Conservation (phyloP, 2,113 vertebrate genomes). For the Scophthalmus maximus region DNA sequence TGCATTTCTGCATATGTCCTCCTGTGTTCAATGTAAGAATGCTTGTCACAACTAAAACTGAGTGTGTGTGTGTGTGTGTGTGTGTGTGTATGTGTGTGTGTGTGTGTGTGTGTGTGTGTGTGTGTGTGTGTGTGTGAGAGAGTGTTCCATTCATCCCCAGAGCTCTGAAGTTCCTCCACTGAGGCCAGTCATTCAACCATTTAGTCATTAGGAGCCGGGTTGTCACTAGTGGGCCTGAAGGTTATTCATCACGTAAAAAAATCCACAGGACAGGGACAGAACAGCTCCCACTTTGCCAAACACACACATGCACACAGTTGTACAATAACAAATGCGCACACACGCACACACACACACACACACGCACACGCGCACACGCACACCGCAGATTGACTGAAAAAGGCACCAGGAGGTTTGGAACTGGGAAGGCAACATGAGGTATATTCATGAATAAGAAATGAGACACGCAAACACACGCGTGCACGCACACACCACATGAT, state of each 20-base stretch:
- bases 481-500: neutral
- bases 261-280: conserved; percentile 41
- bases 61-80: conserved; percentile 10
- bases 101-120: conserved; percentile 13
- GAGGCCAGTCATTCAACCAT: conserved; percentile 55
- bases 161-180: conserved; percentile 45
- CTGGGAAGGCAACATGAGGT: conserved; percentile 28
- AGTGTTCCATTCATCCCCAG: no score
- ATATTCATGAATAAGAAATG: conserved; percentile 1
- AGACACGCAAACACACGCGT: neutral
- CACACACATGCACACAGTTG: conserved; percentile 21
- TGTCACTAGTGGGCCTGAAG: conserved; percentile 51
- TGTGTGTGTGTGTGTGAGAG: conserved; percentile 9
- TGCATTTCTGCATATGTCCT: conserved; percentile 18
- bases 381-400: conserved; percentile 15
- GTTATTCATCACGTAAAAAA: conserved; percentile 66
- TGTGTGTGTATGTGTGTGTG: conserved; percentile 11
- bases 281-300: conserved; percentile 39
- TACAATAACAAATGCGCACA: no score
- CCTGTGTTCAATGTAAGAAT: conserved; percentile 44
- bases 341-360: conserved; percentile 22
- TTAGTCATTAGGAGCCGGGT: conserved; percentile 64
- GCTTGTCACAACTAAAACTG: conserved; percentile 41
- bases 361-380: conserved; percentile 16
- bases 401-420: conserved; percentile 23